Percentiles rank a stretch among this genome's conserved stretches.
phyloP scores from a whole-genome alignment of 2,797 vertebrate genomes.

The Pampus argenteus region DNA sequence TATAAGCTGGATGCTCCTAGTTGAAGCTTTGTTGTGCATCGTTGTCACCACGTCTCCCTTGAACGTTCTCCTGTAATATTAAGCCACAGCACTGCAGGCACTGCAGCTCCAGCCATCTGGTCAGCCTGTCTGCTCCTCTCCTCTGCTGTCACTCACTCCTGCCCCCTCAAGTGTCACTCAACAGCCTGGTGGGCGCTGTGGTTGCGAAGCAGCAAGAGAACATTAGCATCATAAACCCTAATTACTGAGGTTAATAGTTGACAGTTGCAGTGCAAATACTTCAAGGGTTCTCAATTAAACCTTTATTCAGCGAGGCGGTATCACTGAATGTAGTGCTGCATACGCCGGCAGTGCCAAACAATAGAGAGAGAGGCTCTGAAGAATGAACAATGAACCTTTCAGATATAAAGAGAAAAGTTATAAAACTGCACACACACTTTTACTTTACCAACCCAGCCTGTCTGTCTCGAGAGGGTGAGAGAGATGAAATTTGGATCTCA shows the following conservation, averaged over 20 bases:
- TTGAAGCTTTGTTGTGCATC: slow-evolving; percentile 16
- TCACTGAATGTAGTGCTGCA: slow-evolving; percentile 25
- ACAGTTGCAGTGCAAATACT: slow-evolving; percentile 69
- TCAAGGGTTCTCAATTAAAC: slow-evolving; percentile 65
- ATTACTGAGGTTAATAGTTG: slow-evolving; percentile 75
- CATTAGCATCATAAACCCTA: slow-evolving; percentile 73
- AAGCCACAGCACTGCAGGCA: slow-evolving; percentile 71
- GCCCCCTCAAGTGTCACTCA: slow-evolving; percentile 81
- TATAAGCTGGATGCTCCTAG: slow-evolving; percentile 25
- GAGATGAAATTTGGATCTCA: no score
- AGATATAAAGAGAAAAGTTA: background rate
- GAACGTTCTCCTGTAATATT: slow-evolving; percentile 66
- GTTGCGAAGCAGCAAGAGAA: slow-evolving; percentile 67
- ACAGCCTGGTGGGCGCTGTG: slow-evolving; percentile 68
- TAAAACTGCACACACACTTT: slow-evolving; percentile 4
- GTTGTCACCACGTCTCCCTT: slow-evolving; percentile 43
- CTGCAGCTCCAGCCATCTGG: slow-evolving; percentile 83
- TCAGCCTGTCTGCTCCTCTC: slow-evolving; percentile 78
- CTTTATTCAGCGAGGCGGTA: slow-evolving; percentile 44
- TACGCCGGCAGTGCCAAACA: slow-evolving; percentile 1
- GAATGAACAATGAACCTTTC: slow-evolving; percentile 9
- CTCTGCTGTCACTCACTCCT: slow-evolving; percentile 78
- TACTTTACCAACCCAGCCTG: background rate
- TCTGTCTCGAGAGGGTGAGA: background rate
- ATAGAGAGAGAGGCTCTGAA: slow-evolving; percentile 11